Base-by-base conservation (phyloP, 2,113 vertebrate species). In the Leptobrachium ailaonicum region DNA sequence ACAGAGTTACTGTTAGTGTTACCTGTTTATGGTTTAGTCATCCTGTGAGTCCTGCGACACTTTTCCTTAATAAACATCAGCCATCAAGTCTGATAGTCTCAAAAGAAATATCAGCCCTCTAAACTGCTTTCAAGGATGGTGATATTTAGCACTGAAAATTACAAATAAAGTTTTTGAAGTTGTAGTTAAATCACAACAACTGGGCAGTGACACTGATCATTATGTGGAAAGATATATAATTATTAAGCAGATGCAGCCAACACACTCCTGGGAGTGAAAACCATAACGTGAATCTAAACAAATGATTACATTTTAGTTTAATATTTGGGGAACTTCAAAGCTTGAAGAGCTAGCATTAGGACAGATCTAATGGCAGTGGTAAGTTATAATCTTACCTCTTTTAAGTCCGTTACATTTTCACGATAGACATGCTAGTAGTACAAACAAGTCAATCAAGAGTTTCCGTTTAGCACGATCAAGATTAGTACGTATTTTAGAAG, bases 11-110 rank as follows among this genome's bases (percentile, higher is more conserved):
- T 96, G 89, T 97, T 96, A 93, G 87, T 94, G 95, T 99, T 98
- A 99, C 98, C 98, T 99, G 96, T 93, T 98, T 98, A 98, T 94
- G 89, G 96, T 97, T 96, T 96, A 98, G 95, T 96, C 96, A 96
- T 98, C 96, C 95, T 95, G 96, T 97, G 93, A 96, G 93, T 98
- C 94, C 96, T 92, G 92, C 92, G 94, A 96, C 92, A 95, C 95
- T 95, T 93, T 95, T 94, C 94, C 95, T 96, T 97, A 96, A 96
- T 90, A 95, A 95, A 95, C 92, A 95, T 95, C 95, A 92, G 95
- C 93, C 95, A 96, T 94, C 95, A 92, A 95, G 92, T 95, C 95
- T 96, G 96, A 95, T 95, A 96, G 96, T 97, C 96, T 96, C 95
- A 97, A 94, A 96, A 96, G 93, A 96, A 94, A 96, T 92, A 96